Base-by-base conservation (phyloP, 1,140 invertebrate species). In the Aricia agestis region DNA sequence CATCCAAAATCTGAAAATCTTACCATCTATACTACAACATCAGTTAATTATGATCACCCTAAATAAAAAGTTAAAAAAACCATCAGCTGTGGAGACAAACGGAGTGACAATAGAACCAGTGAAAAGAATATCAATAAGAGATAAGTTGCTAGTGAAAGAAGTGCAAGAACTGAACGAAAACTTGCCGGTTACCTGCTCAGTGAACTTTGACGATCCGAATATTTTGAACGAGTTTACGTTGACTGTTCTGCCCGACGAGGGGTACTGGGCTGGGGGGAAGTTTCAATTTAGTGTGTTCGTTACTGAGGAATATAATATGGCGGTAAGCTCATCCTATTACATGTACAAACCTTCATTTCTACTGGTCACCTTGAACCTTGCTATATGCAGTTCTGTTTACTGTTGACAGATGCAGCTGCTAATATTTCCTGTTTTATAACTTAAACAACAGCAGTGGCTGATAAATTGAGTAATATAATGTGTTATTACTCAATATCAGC, bases 241-340 rank as follows among this genome's bases (percentile, higher is more conserved):
- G 42, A 94, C 93, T 41, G 95, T 99, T 25, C 91, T 92, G 19
- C 98, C 98, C 17, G 96, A 97, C 78, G 97, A 98, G 92, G 97
- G 98, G 4, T 97, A 95, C 83, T 99, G 98, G 97, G 91, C 93
- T 77, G 96, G 95, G 67, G 98, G 98, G 63, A 93, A 93, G 75
- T 99, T 98, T 92, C 93, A 94, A 80, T 99, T 99, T 91, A 93
- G 94, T 83, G 94, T 99, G 77, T 93, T 94, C 85, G 96, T 98
- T 67, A 96, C 97, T 7, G 97, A 98, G 86, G 98, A 99, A 70
- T 99, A 99, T 93, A 99, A 99, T 92, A 98, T 98, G 95, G 95
- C 96, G 85, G 97, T 98, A 94, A 85, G 11, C 9, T 52, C 36
- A 36, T 36, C 5, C 9, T 52, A 13, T 52, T 52, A 42, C 11